phyloP scores from a whole-genome alignment of 1,140 invertebrate species.

The Tetramorium parvispinum region DNA sequence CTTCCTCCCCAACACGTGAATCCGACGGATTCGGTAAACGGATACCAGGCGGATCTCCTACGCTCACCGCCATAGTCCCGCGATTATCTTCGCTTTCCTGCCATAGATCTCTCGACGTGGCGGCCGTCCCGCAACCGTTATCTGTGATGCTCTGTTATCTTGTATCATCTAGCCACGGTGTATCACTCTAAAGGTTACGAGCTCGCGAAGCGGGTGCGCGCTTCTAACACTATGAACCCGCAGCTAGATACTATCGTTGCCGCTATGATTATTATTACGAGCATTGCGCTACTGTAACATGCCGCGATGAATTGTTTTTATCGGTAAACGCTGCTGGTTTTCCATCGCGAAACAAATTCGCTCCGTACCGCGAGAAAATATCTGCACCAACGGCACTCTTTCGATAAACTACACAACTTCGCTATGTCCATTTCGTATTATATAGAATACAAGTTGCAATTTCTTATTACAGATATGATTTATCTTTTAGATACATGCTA shows the following conservation, averaged over 20 bases:
- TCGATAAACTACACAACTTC: background rate
- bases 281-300: conserved; percentile 31
- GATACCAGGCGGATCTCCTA: conserved; percentile 42
- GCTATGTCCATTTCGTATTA: background rate
- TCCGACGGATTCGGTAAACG: conserved; percentile 52
- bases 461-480: background rate
- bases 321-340: conserved; percentile 13
- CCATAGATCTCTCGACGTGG: conserved; percentile 56
- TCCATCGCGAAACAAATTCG: conserved; percentile 2
- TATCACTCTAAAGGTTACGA: conserved; percentile 61
- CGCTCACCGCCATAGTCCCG: conserved; percentile 30
- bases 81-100: conserved; percentile 66
- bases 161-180: conserved; percentile 55
- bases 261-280: conserved; percentile 65
- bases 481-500: background rate
- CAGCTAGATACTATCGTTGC: conserved; percentile 60
- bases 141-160: conserved; percentile 64
- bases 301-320: conserved; percentile 15
- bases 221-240: conserved; percentile 26
- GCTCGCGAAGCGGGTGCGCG: conserved; percentile 28
- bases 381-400: background rate
- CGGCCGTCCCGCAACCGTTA: conserved; percentile 56
- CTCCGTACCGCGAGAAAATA: background rate
- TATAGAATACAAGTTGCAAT: background rate
- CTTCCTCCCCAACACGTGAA: conserved; percentile 28